Conservation (phyloP, 2,888 invertebrate species). For the Chrysolina oricalcia region DNA sequence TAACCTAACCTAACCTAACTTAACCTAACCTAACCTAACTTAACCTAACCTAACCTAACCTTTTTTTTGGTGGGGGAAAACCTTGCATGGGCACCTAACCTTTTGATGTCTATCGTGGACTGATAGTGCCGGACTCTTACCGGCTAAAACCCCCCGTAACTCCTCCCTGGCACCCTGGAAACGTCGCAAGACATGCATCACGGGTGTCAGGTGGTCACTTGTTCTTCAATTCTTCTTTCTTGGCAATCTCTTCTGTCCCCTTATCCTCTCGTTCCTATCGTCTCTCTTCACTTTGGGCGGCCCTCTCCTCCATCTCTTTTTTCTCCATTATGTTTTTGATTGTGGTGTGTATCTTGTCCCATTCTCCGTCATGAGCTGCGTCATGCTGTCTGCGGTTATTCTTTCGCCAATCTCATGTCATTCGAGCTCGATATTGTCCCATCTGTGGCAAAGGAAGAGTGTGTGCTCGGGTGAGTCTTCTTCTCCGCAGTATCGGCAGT, state of each 20-base stretch:
- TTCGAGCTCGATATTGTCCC: neutral
- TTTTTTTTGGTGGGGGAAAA: too few relatives aligned
- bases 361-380: neutral
- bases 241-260: too few relatives aligned
- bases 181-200: neutral
- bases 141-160: too few relatives aligned
- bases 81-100: too few relatives aligned
- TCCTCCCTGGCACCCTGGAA: neutral
- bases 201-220: neutral
- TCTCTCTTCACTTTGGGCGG: too few relatives aligned
- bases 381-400: neutral
- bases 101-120: too few relatives aligned
- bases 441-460: neutral
- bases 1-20: constrained; percentile 48
- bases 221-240: neutral
- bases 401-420: neutral
- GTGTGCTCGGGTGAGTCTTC: neutral
- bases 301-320: too few relatives aligned
- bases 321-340: too few relatives aligned
- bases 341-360: neutral
- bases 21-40: constrained; percentile 41
- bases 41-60: constrained; percentile 47
- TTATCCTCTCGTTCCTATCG: too few relatives aligned
- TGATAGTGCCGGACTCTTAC: too few relatives aligned
- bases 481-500: neutral